phyloP scores from a whole-genome alignment of 2,797 vertebrate species.

The Rhabdomys pumilio region DNA sequence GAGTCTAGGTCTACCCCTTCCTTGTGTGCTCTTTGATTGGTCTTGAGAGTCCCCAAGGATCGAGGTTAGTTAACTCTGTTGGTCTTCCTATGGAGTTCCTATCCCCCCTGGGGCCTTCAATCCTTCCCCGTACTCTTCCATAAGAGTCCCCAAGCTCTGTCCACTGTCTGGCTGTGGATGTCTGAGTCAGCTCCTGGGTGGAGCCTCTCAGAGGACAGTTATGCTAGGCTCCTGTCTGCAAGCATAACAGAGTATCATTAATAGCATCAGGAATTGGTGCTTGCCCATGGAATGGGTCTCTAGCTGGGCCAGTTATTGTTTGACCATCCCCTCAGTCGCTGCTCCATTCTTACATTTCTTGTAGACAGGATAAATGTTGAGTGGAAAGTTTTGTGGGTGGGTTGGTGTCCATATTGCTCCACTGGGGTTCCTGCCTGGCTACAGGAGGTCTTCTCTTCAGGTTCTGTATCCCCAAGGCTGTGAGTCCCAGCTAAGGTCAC shows the following conservation, averaged over 20 bases:
- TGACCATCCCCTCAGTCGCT: not conserved
- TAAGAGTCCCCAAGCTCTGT: not conserved
- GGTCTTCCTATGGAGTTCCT: not conserved
- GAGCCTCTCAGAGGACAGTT: not conserved
- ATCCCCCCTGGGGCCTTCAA: not conserved
- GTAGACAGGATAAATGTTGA: not conserved
- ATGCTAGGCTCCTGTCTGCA: not conserved
- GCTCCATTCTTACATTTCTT: not conserved
- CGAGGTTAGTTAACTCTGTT: not conserved
- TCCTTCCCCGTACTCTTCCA: not conserved
- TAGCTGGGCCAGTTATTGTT: not conserved
- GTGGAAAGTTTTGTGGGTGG: not conserved
- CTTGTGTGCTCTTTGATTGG: not conserved
- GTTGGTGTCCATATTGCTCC: not conserved
- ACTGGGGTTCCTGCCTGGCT: not conserved
- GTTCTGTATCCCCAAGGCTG: not conserved
- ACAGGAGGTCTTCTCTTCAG: not conserved
- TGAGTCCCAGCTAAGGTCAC: not conserved
- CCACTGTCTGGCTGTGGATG: not conserved
- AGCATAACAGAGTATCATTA: not conserved
- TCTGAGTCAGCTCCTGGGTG: not conserved
- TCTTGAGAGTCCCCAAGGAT: not conserved
- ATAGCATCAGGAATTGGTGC: not conserved
- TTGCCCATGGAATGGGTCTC: not conserved
- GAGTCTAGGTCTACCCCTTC: not conserved